Percentiles rank a stretch among this genome's conserved stretches.
These are phyloP conservation scores for Caenorhabditis inopinata DNA, from an alignment of 1,140 invertebrate species.

Conservation along the genomic window DNA sequence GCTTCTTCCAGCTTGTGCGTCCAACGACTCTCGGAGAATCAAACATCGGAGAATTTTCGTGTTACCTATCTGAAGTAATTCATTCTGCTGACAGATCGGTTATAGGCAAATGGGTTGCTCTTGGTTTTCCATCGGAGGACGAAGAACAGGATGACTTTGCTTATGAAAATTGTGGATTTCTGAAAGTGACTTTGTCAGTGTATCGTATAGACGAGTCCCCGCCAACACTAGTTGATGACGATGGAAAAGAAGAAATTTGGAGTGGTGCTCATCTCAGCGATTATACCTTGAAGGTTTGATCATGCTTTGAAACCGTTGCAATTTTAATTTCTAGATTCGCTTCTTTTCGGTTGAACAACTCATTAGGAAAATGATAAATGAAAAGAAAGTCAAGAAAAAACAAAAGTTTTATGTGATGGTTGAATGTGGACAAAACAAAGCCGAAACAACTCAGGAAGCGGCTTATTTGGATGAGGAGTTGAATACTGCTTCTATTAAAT, in stretches of 20 bases:
- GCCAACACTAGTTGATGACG: constrained; percentile 34
- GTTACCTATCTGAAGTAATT: not conserved
- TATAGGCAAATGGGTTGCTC: constrained; percentile 38
- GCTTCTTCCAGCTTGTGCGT: not conserved
- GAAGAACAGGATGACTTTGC: constrained; percentile 22
- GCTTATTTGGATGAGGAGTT: not conserved
- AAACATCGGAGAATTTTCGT: not conserved
- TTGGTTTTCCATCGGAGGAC: constrained; percentile 20
- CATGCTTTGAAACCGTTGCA: not conserved
- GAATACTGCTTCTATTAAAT: constrained; percentile 40
- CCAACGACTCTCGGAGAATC: not conserved
- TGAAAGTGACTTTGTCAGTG: constrained; percentile 28
- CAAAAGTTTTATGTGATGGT: constrained; percentile 41
- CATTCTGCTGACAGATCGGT: constrained; percentile 12
- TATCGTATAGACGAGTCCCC: constrained; percentile 15
- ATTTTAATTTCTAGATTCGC: not conserved
- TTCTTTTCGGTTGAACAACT: not conserved
- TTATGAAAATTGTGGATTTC: constrained; percentile 32
- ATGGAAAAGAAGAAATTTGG: constrained; percentile 32
- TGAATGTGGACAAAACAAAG: constrained; percentile 48
- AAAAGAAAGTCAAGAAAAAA: constrained; percentile 3
- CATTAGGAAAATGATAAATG: constrained; percentile 4
- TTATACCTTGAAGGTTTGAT: constrained; percentile 21
- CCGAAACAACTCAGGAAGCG: constrained; percentile 40
- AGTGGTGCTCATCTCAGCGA: constrained; percentile 41